phyloP scores from a whole-genome alignment of 2,797 vertebrate genomes.

The Gobionotothen gibberifrons region DNA sequence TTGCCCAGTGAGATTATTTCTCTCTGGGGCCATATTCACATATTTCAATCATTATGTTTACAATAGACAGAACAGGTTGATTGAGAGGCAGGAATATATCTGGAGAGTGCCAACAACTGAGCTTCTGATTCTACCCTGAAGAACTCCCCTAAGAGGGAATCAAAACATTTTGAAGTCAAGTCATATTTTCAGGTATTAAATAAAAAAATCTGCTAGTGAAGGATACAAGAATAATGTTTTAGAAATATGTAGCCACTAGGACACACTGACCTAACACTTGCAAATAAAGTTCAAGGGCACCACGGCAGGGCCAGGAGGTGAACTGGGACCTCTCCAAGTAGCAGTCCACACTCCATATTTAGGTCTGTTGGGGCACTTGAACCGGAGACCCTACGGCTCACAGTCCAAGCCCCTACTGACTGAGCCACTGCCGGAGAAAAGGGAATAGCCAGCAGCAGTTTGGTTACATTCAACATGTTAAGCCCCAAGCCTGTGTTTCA shows the following conservation, averaged over 20 bases:
- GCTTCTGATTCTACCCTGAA: slow-evolving; percentile 3
- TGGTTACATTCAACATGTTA: too few relatives aligned
- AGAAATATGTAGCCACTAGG: not conserved
- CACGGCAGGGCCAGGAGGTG: too few relatives aligned
- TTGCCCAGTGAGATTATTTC: slow-evolving; percentile 42
- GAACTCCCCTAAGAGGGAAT: not conserved
- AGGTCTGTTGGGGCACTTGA: too few relatives aligned
- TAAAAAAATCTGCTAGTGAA: not conserved
- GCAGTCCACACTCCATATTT: too few relatives aligned
- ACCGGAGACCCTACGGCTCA: too few relatives aligned
- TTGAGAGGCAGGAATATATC: slow-evolving; percentile 19
- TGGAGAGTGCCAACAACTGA: not conserved
- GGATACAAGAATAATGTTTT: not conserved
- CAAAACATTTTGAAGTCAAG: not conserved
- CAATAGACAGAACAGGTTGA: slow-evolving; percentile 37
- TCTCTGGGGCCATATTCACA: slow-evolving; percentile 32
- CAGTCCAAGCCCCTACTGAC: too few relatives aligned
- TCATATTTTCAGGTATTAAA: not conserved
- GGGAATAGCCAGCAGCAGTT: too few relatives aligned
- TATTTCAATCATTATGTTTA: slow-evolving; percentile 45
- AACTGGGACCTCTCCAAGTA: too few relatives aligned
- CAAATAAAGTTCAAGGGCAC: too few relatives aligned
- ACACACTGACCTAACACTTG: too few relatives aligned
- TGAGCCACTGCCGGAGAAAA: too few relatives aligned
- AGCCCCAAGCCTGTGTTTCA: too few relatives aligned